Evolutionary conservation across 2,797 vertebrate species (phyloP).

Genomic region (Sebastes goodei): DNA sequence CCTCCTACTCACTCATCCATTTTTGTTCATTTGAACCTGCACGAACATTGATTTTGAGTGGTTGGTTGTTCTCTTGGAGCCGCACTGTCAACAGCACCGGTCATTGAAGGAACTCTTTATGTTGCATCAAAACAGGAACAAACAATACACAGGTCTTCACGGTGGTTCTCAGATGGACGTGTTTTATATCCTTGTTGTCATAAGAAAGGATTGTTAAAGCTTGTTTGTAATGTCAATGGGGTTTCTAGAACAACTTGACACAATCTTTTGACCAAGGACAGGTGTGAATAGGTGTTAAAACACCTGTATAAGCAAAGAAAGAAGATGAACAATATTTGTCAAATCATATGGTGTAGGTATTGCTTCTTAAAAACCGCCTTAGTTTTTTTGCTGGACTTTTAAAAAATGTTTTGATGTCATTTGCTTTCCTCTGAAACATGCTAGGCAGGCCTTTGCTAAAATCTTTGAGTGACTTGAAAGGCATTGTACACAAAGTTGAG

Average conservation of each 20-base stretch:
- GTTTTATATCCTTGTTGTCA: conserved; percentile 77
- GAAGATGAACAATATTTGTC: conserved; percentile 80
- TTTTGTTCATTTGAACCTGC: conserved; percentile 85
- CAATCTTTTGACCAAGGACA: conserved; percentile 80
- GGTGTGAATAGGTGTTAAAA: conserved; percentile 72
- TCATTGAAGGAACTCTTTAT: conserved; percentile 85
- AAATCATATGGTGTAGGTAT: conserved; percentile 88
- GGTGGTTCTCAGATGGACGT: conserved; percentile 78
- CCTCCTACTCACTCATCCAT: conserved; percentile 70
- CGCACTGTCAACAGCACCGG: conserved; percentile 80
- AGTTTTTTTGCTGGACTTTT: conserved; percentile 79
- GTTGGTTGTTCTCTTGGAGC: conserved; percentile 85
- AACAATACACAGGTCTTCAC: conserved; percentile 76
- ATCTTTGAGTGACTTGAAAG: conserved; percentile 83
- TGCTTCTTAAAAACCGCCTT: conserved; percentile 81
- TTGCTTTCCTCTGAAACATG: conserved; percentile 77
- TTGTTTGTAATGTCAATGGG: conserved; percentile 77
- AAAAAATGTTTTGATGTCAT: conserved; percentile 81
- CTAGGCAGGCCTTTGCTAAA: conserved; percentile 79
- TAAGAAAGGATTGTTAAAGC: conserved; percentile 79
- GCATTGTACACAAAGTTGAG: conserved; percentile 64
- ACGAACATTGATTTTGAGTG: conserved; percentile 87
- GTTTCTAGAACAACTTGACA: conserved; percentile 78
- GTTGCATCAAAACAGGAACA: conserved; percentile 80
- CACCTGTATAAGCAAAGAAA: conserved; percentile 76